phyloP scores from a whole-genome alignment of 2,797 vertebrate species.

The Mormyrus hasselquistii region DNA sequence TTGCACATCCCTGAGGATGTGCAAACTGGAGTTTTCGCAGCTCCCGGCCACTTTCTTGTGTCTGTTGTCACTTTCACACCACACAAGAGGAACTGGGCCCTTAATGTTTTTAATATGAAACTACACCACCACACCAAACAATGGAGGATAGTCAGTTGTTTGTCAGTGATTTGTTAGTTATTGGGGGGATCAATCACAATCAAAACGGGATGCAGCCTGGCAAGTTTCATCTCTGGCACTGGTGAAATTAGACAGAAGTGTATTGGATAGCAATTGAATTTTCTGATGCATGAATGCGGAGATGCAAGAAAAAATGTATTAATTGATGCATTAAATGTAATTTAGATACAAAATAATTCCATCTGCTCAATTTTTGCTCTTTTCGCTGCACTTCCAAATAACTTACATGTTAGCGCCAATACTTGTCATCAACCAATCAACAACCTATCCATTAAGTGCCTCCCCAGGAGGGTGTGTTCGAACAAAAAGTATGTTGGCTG shows the following conservation, averaged over 20 bases:
- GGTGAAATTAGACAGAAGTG: neutral
- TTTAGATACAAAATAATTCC: neutral
- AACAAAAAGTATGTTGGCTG: neutral
- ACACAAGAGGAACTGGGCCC: neutral
- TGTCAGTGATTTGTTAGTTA: neutral
- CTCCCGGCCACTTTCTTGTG: no score
- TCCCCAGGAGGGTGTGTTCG: neutral
- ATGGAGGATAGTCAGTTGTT: neutral
- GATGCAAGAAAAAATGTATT: neutral
- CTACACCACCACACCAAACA: neutral
- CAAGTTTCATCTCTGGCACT: neutral
- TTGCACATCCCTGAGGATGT: no score
- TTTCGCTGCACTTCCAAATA: neutral
- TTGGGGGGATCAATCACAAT: neutral
- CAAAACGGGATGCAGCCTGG: neutral
- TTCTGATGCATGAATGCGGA: neutral
- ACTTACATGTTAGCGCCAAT: neutral
- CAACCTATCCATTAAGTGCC: neutral
- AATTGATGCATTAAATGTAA: neutral
- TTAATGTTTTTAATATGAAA: neutral
- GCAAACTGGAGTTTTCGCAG: no score
- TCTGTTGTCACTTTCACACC: neutral
- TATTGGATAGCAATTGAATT: neutral
- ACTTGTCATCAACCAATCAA: neutral
- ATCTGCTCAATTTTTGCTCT: neutral